Evolutionary conservation across 2,888 invertebrate species (phyloP), one percentile per base, ranked within the genome.

Genomic region (Lasius platythorax): DNA sequence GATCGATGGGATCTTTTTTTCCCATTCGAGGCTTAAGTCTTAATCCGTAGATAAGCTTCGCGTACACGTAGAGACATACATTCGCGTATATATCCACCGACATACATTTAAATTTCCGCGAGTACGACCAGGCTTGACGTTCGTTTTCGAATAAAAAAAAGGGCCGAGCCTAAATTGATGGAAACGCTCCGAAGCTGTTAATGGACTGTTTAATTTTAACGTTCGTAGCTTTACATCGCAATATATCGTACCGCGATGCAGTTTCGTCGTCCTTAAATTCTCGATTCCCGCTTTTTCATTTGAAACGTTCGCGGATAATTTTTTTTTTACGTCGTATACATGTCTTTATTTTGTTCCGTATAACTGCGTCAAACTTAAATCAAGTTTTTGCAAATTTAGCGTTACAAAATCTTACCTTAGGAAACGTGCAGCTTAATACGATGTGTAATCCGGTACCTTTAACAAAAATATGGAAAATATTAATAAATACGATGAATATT

Each of bases 1-100:
- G 83, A 56, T 72, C 72, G 72, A 82, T 78, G 72, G 50, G 50
- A 82, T 83, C 70, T 78, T 73, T 83, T 72, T 33, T 15, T 9
- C 66, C 67, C 43, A 81, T 85, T 79, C 18, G 40, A 30, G 75
- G 74, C 79, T 85, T 64, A 84, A 81, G 43, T 72, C 37, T 81
- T 85, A 85, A 85, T 85, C 84, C 66, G 9, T 33, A 74, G 70
- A 70, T 85, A 83, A 85, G 81, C 83, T 66, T 66, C 58, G 83
- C 64, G 83, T 76, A 83, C 58, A 81, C 70, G 79, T 64, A 63
- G 64, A 43, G 28, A 76, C 63, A 76, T 28, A 74, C 63, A 75
- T 82, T 66, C 58, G 46, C 63, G 37, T 70, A 58, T 53, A 53
- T 50, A 78, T 73, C 66, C 37, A n/a, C n/a, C 43, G 73, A 66